Evolutionary conservation across 1,140 invertebrate species (phyloP), one percentile per base, ranked within the genome.

Genomic region (Melipona quadrifasciata): DNA sequence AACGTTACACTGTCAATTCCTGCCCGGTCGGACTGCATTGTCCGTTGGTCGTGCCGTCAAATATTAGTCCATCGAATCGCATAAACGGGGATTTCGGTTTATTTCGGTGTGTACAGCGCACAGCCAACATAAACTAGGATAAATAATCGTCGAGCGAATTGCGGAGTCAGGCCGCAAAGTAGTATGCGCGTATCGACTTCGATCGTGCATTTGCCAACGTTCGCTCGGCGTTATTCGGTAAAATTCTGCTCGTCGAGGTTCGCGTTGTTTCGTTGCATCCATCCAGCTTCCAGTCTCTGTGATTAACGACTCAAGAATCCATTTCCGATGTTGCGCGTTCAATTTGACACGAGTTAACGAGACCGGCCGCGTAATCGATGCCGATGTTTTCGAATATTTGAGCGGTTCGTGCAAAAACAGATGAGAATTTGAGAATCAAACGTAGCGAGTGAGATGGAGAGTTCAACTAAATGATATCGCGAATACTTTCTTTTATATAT

Each of bases 41-140:
- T 73, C 55, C 68, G 47, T 51, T 39, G 34, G 47, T 0, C n/a
- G 47, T 11, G 17, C 70, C 19, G 67, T 71, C 70, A 84, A 80
- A 84, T 73, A 80, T 84, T 73, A 51, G 82, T 10, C 51, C 10
- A 47, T 57, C 77, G 77, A 73, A 57, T 80, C 68, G 47, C 58
- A 80, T 80, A 80, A 80, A 47, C 39, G 39, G 57, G 77, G 70
- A 86, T 89, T 88, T 47, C 39, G 39, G 79, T 88, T 89, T 81
- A 82, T 88, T 71, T 31, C 65, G 24, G 16, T 21, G 16, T 21
- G n/a, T 86, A 39, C 65, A 65, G 47, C 57, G 47, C 57, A 83
- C 53, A 58, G 67, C 47, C 31, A 81, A 83, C 79, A 73, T 67
- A 57, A 84, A 73, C 71, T 57, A n/a, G 70, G 47, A 77, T 86